Evolutionary conservation across 1,140 invertebrate genomes (phyloP).

Genomic region (Aphidius gifuensis): DNA sequence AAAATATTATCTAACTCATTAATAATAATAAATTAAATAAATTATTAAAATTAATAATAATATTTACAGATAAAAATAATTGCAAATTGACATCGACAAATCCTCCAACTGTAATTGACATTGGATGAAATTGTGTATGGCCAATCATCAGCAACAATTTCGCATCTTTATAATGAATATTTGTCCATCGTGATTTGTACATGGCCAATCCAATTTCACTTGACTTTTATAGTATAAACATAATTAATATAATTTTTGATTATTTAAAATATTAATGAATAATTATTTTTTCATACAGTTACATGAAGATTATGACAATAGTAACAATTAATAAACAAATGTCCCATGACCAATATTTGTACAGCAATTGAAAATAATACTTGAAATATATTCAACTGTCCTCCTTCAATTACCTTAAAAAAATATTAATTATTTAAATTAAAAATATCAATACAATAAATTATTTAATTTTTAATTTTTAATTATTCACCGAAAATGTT

Average conservation of each 20-base stretch:
- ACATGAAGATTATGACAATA: background rate
- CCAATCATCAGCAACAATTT: constrained; percentile 34
- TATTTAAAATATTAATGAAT: constrained; percentile 7
- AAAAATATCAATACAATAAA: too few relatives aligned
- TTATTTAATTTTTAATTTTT: too few relatives aligned
- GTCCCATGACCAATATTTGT: too few relatives aligned
- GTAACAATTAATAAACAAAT: too few relatives aligned
- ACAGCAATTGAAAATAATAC: too few relatives aligned
- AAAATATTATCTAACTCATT: too few relatives aligned
- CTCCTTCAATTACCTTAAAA: too few relatives aligned
- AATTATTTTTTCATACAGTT: constrained; percentile 1
- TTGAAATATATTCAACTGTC: too few relatives aligned
- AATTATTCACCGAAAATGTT: too few relatives aligned
- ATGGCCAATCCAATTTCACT: constrained; percentile 28
- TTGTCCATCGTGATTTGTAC: constrained; percentile 36
- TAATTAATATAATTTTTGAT: background rate
- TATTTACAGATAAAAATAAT: constrained; percentile 25
- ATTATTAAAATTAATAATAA: background rate
- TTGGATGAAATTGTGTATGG: constrained; percentile 29
- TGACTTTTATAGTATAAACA: constrained; percentile 27
- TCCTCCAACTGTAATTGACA: constrained; percentile 34
- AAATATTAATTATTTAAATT: too few relatives aligned
- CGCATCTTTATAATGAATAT: constrained; percentile 18
- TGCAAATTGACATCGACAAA: constrained; percentile 26
- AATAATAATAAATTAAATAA: background rate